These are phyloP conservation scores for Salmo trutta DNA, from an alignment of 2,797 vertebrate species.

Conservation along the genomic window DNA sequence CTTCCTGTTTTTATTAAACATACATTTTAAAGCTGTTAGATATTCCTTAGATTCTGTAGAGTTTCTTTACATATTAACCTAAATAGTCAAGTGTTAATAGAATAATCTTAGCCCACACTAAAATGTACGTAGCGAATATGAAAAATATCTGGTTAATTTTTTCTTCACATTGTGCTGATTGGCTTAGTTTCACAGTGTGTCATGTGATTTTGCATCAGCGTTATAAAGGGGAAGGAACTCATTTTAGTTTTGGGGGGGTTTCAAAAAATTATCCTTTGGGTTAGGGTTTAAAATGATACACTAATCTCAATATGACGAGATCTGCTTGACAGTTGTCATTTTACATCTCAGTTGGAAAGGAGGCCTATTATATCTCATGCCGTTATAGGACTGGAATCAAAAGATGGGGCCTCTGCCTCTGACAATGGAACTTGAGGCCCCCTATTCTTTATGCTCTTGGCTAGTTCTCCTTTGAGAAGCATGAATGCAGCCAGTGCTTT, in stretches of 20 bases:
- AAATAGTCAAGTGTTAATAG: too few relatives aligned
- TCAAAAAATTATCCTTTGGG: not conserved
- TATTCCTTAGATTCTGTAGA: not conserved
- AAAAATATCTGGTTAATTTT: not conserved
- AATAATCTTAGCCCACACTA: not conserved
- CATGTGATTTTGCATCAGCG: constrained; percentile 41
- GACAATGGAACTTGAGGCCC: not conserved
- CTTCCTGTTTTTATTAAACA: constrained; percentile 48
- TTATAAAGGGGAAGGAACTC: constrained; percentile 41
- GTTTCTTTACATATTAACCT: not conserved
- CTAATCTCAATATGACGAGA: not conserved
- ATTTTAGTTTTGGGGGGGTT: not conserved
- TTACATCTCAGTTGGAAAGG: not conserved
- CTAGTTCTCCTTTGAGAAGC: not conserved
- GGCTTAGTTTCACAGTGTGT: constrained; percentile 42
- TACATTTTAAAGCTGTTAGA: constrained; percentile 16
- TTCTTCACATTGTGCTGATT: not conserved
- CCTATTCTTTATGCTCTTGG: not conserved
- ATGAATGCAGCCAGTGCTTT: not conserved
- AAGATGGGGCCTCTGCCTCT: not conserved
- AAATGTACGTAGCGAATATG: not conserved
- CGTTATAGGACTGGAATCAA: not conserved
- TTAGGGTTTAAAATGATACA: not conserved
- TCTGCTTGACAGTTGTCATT: too few relatives aligned
- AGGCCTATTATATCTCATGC: not conserved